Conservation (phyloP, 2,888 invertebrate genomes). For the Zaprionus lineosus region DNA sequence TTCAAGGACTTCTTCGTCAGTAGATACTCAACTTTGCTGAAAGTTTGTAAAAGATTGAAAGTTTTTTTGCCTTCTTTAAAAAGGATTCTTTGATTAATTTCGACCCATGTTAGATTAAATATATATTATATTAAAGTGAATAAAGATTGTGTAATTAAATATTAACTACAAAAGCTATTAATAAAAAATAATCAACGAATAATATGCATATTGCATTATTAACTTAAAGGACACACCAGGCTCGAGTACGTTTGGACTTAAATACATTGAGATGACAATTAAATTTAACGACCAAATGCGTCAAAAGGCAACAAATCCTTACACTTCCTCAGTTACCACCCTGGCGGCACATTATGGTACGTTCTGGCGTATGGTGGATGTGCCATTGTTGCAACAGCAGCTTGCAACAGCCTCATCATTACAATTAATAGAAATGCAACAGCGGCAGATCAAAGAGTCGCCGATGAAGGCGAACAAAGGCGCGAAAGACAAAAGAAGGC, state of each 20-base stretch:
- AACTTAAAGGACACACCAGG: no score
- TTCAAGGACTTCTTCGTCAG: no score
- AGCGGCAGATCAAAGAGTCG: constrained; percentile 66
- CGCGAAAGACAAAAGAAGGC: constrained; percentile 73
- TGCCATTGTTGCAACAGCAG: constrained; percentile 53
- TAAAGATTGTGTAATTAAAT: no score
- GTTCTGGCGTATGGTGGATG: constrained; percentile 18
- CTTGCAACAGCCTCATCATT: constrained; percentile 64
- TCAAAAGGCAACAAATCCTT: constrained; percentile 32
- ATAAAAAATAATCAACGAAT: background rate
- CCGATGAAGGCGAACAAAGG: constrained; percentile 54
- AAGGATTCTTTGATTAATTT: no score
- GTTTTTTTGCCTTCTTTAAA: no score
- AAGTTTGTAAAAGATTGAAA: no score
- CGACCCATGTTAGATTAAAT: background rate
- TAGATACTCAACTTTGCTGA: no score
- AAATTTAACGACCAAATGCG: constrained; percentile 42
- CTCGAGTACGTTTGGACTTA: no score
- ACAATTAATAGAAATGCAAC: constrained; percentile 73
- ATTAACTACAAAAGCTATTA: background rate
- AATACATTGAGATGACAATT: constrained; percentile 25
- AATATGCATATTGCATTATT: no score
- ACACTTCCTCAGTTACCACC: constrained; percentile 17
- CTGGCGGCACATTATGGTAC: no score
- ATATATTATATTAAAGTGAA: no score